phyloP scores from a whole-genome alignment of 2,113 vertebrate species.

The Ibidorhyncha struthersii region DNA sequence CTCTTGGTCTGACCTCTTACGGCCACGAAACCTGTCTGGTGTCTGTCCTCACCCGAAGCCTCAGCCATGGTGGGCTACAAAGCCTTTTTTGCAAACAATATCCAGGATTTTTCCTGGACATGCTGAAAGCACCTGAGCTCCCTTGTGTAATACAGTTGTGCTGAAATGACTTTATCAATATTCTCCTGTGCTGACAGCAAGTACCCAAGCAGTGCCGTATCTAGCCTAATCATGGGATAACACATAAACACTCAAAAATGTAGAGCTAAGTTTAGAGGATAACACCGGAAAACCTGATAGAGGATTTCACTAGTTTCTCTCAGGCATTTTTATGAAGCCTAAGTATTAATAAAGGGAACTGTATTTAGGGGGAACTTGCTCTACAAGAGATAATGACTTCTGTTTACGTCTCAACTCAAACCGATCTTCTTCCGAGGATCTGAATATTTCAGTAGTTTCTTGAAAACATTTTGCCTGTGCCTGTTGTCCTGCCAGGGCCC shows the following conservation, averaged over 20 bases:
- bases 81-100: background rate
- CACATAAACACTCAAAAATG: background rate
- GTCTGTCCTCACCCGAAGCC: background rate
- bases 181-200: background rate
- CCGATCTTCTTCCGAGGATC: background rate
- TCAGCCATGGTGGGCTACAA: background rate
- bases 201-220: background rate
- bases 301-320: background rate
- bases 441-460: background rate
- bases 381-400: background rate
- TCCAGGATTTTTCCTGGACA: background rate
- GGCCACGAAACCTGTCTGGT: background rate
- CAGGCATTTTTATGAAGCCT: background rate
- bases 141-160: background rate
- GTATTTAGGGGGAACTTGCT: background rate
- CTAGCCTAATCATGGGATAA: background rate
- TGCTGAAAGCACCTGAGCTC: background rate
- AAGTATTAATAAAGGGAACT: background rate
- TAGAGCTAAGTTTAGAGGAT: background rate
- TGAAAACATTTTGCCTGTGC: background rate
- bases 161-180: background rate
- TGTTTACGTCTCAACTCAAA: background rate
- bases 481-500: background rate
- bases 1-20: background rate
- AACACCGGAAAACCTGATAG: background rate